A percentile compares a stretch with the other conserved stretches of the same genome.
Evolutionary conservation across 2,888 invertebrate genomes (phyloP).

Genomic region (Melipona bicolor): DNA sequence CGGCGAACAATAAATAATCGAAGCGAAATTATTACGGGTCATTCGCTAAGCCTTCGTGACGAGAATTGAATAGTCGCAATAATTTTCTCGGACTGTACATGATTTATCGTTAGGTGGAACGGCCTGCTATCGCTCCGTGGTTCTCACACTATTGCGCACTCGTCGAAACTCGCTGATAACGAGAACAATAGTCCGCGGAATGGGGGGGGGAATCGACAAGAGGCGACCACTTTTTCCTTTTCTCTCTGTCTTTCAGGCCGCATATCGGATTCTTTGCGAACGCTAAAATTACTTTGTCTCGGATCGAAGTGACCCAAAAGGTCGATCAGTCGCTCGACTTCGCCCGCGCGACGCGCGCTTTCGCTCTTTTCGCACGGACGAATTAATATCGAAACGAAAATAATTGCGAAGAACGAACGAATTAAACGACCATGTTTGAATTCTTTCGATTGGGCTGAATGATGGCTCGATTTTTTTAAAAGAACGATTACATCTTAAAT

Average conservation of each 20-base stretch:
- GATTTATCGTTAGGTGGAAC: constrained; percentile 80
- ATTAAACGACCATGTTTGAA: too few species aligned
- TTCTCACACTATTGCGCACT: constrained; percentile 63
- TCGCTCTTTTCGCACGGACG: not conserved
- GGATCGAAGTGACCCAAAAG: constrained; percentile 50
- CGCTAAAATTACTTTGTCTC: constrained; percentile 47
- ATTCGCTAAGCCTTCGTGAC: constrained; percentile 51
- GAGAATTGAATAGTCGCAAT: constrained; percentile 46
- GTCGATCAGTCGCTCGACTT: constrained; percentile 37
- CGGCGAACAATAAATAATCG: constrained; percentile 23
- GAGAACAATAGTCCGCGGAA: constrained; percentile 24
- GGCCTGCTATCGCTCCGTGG: constrained; percentile 78
- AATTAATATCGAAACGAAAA: too few species aligned
- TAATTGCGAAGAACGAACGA: too few species aligned
- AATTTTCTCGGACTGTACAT: constrained; percentile 44
- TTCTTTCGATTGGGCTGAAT: too few species aligned
- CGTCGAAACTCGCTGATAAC: constrained; percentile 2
- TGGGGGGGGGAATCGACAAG: constrained; percentile 22
- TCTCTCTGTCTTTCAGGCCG: not conserved
- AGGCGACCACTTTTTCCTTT: not conserved
- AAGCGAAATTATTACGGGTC: constrained; percentile 48
- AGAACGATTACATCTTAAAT: too few species aligned
- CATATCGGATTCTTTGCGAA: constrained; percentile 31
- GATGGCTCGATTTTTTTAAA: too few species aligned
- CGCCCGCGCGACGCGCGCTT: not conserved